Base-by-base conservation (phyloP, 2,797 vertebrate species). In the Scleropages formosus region DNA sequence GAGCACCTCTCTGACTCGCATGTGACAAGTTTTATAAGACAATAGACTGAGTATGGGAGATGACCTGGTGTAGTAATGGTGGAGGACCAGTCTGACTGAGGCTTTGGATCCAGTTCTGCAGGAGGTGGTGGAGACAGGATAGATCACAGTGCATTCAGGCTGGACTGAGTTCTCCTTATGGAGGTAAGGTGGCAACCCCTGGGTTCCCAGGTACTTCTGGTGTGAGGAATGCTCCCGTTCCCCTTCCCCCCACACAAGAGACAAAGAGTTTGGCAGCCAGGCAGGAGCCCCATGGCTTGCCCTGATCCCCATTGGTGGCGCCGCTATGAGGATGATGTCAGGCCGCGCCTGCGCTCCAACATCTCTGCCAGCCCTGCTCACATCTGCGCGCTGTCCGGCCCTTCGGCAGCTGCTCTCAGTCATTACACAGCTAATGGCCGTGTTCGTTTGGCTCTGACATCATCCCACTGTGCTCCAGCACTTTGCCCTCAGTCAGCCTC, bases 401-500 rank as follows among this genome's bases (percentile, higher is more conserved):
- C 81, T 84, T 82, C 74, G 78, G 83, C 90, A 92, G 90, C 92
- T 93, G 91, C 85, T 88, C 84, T 85, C 83, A 85, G 87, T 90
- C 88, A 89, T 90, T 89, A 88, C 84, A 84, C 82, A 79, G 81
- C 80, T 90, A 90, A 92, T 90, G 87, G 87, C 88, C 85, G 87
- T 88, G 87, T 91, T 86, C 66, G 76, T 89, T 91, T 91, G 86
- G 79, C 84, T 88, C 84, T 93, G 90, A 92, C 90, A 89, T 92
- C 90, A 92, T 91, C 84, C 56, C 79, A 79, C 79, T 78, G 82
- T 86, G 65, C 83, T 84, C 80, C 84, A 78, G 84, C 86, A 87
- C 65, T 83, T 82, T 87, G 39, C 67, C 62, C 27, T 31, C n/a
- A 63, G 27, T 66, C 61, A 58, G 18, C 20, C 73, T 49, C 18